These are phyloP conservation scores for Dryobates pubescens DNA, from an alignment of 2,797 vertebrate species.

Conservation along the genomic window DNA sequence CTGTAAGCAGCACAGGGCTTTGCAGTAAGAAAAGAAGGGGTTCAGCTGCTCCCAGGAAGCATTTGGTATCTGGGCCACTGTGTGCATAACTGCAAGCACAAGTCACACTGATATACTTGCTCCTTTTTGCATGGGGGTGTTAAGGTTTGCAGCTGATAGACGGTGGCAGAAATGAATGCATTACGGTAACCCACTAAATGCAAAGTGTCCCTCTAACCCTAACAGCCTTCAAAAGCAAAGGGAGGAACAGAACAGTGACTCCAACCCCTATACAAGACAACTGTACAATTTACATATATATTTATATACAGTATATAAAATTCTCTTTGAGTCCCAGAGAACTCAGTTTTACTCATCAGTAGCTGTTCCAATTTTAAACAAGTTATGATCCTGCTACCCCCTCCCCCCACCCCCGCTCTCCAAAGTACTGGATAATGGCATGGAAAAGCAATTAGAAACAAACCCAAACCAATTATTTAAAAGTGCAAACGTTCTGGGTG, in stretches of 20 bases:
- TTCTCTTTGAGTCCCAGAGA: slow-evolving; percentile 74
- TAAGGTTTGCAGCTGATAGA: not conserved
- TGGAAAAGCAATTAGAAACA: slow-evolving; percentile 71
- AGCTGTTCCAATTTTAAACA: slow-evolving; percentile 75
- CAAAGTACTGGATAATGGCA: slow-evolving; percentile 69
- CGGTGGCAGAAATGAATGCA: slow-evolving; percentile 24
- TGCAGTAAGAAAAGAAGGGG: not conserved
- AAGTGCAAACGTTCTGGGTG: slow-evolving; percentile 82
- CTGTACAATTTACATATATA: slow-evolving; percentile 87
- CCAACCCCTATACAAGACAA: slow-evolving; percentile 80
- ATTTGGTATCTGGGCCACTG: not conserved
- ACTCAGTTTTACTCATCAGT: slow-evolving; percentile 79
- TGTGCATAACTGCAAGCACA: not conserved
- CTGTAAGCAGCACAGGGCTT: not conserved
- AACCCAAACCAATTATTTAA: slow-evolving; percentile 72
- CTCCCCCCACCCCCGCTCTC: slow-evolving; percentile 20
- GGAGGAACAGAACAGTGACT: slow-evolving; percentile 62
- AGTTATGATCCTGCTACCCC: slow-evolving; percentile 60
- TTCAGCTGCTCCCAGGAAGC: not conserved
- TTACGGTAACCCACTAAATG: slow-evolving; percentile 9
- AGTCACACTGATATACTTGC: not conserved
- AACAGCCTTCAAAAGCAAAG: slow-evolving; percentile 51
- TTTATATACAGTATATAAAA: slow-evolving; percentile 86
- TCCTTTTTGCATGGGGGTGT: not conserved
- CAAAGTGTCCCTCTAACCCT: slow-evolving; percentile 22